Conservation (phyloP, 1,140 invertebrate species). For the Drosophila nebulosa region DNA sequence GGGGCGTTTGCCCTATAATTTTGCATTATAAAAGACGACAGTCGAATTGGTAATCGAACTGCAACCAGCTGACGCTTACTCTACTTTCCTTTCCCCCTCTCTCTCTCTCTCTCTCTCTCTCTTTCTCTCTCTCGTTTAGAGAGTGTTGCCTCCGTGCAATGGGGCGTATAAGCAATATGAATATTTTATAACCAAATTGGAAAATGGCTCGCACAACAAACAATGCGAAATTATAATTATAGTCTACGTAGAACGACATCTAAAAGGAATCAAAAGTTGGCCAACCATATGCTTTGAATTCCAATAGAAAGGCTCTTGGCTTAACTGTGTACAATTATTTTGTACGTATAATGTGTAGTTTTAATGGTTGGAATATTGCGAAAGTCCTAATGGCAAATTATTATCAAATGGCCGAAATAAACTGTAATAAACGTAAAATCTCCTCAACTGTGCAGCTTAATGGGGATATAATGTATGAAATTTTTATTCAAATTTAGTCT, state of each 20-base stretch:
- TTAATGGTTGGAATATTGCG: not conserved
- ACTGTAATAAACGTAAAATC: not conserved
- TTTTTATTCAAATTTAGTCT: too few species aligned
- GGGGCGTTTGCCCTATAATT: constrained; percentile 27
- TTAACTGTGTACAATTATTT: not conserved
- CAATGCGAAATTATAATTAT: constrained; percentile 40
- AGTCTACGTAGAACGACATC: constrained; percentile 9
- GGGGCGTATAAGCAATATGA: constrained; percentile 68
- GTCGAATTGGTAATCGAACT: constrained; percentile 39
- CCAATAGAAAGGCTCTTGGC: constrained; percentile 1
- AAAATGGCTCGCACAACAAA: constrained; percentile 45
- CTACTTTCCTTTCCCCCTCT: not conserved
- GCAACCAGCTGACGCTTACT: constrained; percentile 20
- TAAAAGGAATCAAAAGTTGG: not conserved
- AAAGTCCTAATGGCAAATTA: not conserved
- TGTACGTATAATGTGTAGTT: not conserved
- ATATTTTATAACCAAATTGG: constrained; percentile 64
- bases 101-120: not conserved
- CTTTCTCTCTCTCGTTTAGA: not conserved
- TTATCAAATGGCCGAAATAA: not conserved
- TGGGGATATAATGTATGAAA: too few species aligned
- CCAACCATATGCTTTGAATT: not conserved
- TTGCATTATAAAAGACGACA: constrained; percentile 7
- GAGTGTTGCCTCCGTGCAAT: constrained; percentile 31
- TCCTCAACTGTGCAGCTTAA: not conserved